A percentile compares a stretch with the other conserved stretches of the same genome.
phyloP scores from a whole-genome alignment of 2,797 vertebrate genomes.

The Anguilla obscura region DNA sequence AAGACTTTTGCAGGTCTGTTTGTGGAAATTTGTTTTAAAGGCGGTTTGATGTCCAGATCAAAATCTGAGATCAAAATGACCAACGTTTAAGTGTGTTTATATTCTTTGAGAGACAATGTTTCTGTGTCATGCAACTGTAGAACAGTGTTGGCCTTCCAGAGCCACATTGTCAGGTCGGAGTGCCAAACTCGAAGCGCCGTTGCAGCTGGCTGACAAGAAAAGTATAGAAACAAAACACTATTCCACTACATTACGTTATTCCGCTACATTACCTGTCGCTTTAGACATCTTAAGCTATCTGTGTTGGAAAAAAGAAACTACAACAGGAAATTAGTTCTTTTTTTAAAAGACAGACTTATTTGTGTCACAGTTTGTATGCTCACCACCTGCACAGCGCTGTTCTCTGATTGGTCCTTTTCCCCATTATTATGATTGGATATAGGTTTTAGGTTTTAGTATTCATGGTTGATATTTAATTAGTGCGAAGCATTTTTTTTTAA shows the following conservation, averaged over 20 bases:
- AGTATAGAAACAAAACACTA: neutral
- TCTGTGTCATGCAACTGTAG: conserved; percentile 39
- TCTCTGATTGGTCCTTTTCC: neutral
- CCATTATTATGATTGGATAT: neutral
- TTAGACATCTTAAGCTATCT: neutral
- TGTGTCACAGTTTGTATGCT: neutral
- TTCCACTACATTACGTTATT: neutral
- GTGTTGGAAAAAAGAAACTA: neutral
- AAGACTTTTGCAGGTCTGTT: conserved; percentile 40
- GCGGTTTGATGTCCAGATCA: conserved; percentile 5
- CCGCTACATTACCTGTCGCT: neutral
- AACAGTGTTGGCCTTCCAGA: neutral
- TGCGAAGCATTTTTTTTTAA: neutral
- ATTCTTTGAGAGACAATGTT: conserved; percentile 26
- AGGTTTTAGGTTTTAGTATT: neutral
- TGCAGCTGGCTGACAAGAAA: neutral
- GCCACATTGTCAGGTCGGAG: neutral
- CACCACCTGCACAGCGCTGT: neutral
- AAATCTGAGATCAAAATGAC: conserved; percentile 27
- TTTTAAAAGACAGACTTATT: neutral
- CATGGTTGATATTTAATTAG: neutral
- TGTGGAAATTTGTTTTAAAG: conserved; percentile 34
- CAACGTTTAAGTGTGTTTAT: conserved; percentile 33
- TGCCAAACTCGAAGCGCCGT: neutral
- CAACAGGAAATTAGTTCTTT: neutral